Evolutionary conservation across 2,888 invertebrate species (phyloP).

Genomic region (Polyommatus icarus): DNA sequence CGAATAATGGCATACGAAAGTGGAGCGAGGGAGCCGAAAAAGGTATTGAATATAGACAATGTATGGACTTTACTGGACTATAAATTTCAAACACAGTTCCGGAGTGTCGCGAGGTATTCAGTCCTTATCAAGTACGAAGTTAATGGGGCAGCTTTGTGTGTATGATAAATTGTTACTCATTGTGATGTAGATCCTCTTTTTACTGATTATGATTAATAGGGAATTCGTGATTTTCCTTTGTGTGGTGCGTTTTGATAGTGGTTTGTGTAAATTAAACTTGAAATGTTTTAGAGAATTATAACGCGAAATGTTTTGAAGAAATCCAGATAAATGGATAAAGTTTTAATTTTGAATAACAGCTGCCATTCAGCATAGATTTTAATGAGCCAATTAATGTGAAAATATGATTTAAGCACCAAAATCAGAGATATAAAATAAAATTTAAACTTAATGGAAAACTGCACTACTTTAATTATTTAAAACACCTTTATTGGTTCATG

Average conservation of each 20-base stretch:
- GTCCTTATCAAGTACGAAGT: slow-evolving; percentile 76
- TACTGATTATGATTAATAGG: slow-evolving; percentile 45
- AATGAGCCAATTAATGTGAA: no score
- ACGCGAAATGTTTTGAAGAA: no score
- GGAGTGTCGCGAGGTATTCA: slow-evolving; percentile 59
- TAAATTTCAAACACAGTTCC: slow-evolving; percentile 58
- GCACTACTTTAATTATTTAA: not conserved
- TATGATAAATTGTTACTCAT: slow-evolving; percentile 79
- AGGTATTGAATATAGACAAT: slow-evolving; percentile 34
- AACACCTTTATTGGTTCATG: not conserved
- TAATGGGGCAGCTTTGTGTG: slow-evolving; percentile 77
- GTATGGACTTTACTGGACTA: slow-evolving; percentile 53
- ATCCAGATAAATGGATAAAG: no score
- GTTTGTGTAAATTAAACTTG: not conserved
- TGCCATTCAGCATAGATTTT: no score
- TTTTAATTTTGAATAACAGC: no score
- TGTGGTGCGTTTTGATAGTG: not conserved
- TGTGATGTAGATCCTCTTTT: slow-evolving; percentile 75
- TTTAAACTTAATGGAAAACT: no score
- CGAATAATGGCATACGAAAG: slow-evolving; percentile 28
- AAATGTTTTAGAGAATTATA: not conserved
- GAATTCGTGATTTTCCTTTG: slow-evolving; percentile 33
- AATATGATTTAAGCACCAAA: no score
- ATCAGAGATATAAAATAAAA: no score
- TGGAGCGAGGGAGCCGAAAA: slow-evolving; percentile 27